Conservation (phyloP, 2,888 invertebrate species). For the Oscheius onirici region DNA sequence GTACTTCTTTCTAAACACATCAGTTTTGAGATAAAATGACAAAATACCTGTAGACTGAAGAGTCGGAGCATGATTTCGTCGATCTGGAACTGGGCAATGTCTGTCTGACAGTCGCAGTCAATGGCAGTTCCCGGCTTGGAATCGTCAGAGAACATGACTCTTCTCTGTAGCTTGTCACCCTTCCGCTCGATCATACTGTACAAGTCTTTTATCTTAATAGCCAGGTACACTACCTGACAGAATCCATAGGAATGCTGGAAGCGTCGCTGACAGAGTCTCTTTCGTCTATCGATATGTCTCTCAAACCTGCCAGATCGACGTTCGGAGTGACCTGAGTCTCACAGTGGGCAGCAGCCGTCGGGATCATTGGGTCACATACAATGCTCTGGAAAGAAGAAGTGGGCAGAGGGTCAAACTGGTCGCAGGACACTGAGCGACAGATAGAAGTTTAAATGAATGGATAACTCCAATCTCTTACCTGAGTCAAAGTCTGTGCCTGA, state of each 20-base stretch:
- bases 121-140: background rate
- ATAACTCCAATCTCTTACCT: background rate
- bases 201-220: no score
- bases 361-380: conserved; percentile 56
- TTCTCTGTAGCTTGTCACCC: conserved; percentile 22
- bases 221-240: conserved; percentile 46
- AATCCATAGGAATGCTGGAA: conserved; percentile 66
- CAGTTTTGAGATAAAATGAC: no score
- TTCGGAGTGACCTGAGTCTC: conserved; percentile 23
- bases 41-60: conserved; percentile 47
- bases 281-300: conserved; percentile 21
- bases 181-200: conserved; percentile 30
- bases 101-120: conserved; percentile 53
- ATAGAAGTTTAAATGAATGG: background rate
- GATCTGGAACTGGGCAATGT: conserved; percentile 65
- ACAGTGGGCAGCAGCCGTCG: conserved; percentile 3
- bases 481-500: conserved; percentile 42
- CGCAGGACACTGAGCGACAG: no score
- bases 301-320: conserved; percentile 2
- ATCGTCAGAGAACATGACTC: conserved; percentile 29
- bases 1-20: conserved; percentile 45
- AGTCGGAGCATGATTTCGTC: conserved; percentile 61
- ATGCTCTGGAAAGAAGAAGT: conserved; percentile 58
- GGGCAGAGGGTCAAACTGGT: no score
- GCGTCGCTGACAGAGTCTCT: conserved; percentile 66